Base-by-base conservation (phyloP, 2,113 vertebrate genomes). In the Nesoenas mayeri region DNA sequence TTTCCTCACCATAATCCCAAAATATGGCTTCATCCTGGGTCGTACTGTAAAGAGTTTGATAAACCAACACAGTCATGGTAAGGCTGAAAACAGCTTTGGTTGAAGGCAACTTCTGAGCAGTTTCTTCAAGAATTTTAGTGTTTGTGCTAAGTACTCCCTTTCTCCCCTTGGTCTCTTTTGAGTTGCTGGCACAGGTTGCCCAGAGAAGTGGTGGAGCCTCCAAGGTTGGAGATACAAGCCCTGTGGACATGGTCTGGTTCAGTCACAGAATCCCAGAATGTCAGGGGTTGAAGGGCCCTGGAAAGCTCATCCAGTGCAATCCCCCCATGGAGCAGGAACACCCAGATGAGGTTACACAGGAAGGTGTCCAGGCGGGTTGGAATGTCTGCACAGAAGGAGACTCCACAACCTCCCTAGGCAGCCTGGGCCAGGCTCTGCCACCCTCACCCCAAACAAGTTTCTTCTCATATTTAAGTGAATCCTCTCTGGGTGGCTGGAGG, bases 151-250 rank as follows among this genome's bases (percentile, higher is more conserved):
- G 9, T 10, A 7, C 4, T 69, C 13, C 60, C 26, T 34, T 29
- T 8, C 9, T 89, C 25, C 42, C 29, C 79, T 29, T 24, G 15
- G 10, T 22, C 9, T 61, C 10, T 4, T 48, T 85, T 62, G 6
- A 13, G 44, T 84, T 21, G 2, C 6, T 44, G 21, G 9, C 0
- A 0, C 28, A 15, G 31, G 14, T n/a, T 60, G 22, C 66, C 38
- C 7, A 1, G 58, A 51, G 66, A 51, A 20, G 24, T n/a, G 36
- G 6, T 12, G 13, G 26, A 72, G 21, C 34, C 15, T 85, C 38
- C 34, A 34, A 24, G 50, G 34, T 44, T 40, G 50, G 19, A 77
- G 54, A 26, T 32, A 4, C 17, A 72, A 69, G 12, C 22, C 18
- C 5, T 15, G 4, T 40, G 51, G 47, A 24, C 3, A 0, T 11